A percentile compares a stretch with the other conserved stretches of the same genome.
These are phyloP conservation scores for Hipposideros armiger DNA, from an alignment of 2,113 vertebrate species.

Conservation along the genomic window DNA sequence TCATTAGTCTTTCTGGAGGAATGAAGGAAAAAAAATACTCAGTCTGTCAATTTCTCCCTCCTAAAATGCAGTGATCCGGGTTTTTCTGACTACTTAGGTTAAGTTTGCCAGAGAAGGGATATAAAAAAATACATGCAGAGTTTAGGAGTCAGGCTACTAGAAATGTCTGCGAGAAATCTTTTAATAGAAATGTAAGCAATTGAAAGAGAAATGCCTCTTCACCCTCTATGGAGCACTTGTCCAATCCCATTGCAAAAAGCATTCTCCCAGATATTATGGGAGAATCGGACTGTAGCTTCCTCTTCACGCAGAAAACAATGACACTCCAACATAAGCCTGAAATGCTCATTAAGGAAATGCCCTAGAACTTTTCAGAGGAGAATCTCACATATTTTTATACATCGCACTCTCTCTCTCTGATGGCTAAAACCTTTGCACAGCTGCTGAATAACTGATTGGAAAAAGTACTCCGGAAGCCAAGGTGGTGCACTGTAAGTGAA, in stretches of 20 bases:
- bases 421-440: background rate
- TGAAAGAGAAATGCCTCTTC: background rate
- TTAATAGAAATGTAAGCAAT: background rate
- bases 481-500: background rate
- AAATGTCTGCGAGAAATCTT: background rate
- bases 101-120: background rate
- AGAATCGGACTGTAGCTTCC: background rate
- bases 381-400: background rate
- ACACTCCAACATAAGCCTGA: background rate
- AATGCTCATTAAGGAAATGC: background rate
- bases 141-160: background rate
- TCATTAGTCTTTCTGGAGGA: background rate
- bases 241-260: background rate
- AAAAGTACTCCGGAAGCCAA: conserved; percentile 72
- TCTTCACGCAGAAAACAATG: background rate
- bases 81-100: background rate
- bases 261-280: background rate
- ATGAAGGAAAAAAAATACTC: background rate
- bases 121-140: background rate
- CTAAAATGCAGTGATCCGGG: background rate
- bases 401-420: background rate
- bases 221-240: background rate
- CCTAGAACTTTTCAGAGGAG: background rate
- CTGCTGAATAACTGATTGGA: background rate
- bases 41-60: background rate